A percentile compares a stretch with the other conserved stretches of the same genome.
These are phyloP conservation scores for Ips nitidus DNA, from an alignment of 1,140 invertebrate species.

Conservation along the genomic window DNA sequence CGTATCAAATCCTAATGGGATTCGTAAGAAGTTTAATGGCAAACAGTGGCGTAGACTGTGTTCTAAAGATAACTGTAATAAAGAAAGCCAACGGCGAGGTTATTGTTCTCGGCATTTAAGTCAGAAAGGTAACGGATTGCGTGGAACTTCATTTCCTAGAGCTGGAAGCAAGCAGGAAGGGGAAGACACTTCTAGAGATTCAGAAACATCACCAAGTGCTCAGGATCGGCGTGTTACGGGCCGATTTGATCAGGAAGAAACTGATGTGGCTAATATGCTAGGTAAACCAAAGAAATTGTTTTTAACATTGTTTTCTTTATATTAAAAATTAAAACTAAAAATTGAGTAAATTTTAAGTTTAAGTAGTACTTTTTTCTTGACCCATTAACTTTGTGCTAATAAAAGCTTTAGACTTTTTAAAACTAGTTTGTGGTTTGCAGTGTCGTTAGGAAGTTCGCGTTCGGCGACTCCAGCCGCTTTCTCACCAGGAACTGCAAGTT, in stretches of 20 bases:
- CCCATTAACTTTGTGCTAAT: not conserved
- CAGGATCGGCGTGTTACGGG: conserved; percentile 69
- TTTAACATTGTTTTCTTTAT: not conserved
- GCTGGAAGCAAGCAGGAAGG: conserved; percentile 68
- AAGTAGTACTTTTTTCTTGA: not conserved
- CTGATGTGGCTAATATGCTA: conserved; percentile 94
- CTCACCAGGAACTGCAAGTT: conserved; percentile 70
- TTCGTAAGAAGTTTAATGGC: conserved; percentile 98
- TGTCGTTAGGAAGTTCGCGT: conserved; percentile 88
- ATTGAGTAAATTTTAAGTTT: too few relatives aligned
- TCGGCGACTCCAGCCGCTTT: conserved; percentile 72
- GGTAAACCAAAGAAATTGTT: conserved; percentile 57
- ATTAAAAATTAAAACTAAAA: not conserved
- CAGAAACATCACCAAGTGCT: conserved; percentile 83
- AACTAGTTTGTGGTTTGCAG: conserved; percentile 52
- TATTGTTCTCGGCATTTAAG: conserved; percentile 96
- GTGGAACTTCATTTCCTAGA: conserved; percentile 52
- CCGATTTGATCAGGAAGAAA: conserved; percentile 88
- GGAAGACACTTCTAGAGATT: conserved; percentile 87
- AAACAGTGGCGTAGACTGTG: conserved; percentile 98
- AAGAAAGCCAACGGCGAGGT: conserved; percentile 95
- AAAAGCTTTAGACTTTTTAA: not conserved
- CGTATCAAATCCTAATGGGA: conserved; percentile 92
- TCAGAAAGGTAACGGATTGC: conserved; percentile 70
- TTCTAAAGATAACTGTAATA: conserved; percentile 93